phyloP scores from a whole-genome alignment of 2,797 vertebrate species.

The Dicrostonyx torquatus region DNA sequence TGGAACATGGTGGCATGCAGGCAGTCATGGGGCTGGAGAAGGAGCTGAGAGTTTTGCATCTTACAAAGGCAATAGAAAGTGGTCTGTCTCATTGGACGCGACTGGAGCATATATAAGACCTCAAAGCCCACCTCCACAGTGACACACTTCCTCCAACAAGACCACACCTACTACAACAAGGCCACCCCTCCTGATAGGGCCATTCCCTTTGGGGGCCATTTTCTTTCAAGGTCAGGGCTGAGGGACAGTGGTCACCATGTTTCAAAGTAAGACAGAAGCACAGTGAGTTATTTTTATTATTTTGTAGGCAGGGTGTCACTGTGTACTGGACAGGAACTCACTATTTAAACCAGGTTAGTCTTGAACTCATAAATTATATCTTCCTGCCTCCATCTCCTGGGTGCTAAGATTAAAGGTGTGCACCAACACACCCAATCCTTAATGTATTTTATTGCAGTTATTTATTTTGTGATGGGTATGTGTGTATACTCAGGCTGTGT shows the following conservation, averaged over 20 bases:
- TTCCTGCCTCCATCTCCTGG: not conserved
- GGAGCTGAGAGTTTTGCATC: not conserved
- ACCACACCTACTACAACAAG: not conserved
- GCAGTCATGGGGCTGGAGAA: not conserved
- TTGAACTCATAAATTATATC: not conserved
- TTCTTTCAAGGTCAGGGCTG: not conserved
- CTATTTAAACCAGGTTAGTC: not conserved
- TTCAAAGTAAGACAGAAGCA: not conserved
- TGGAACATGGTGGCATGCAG: not conserved
- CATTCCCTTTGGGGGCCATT: not conserved
- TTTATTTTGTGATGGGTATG: not conserved
- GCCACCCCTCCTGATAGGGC: not conserved
- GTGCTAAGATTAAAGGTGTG: not conserved
- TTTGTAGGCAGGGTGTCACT: not conserved
- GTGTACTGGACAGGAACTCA: not conserved
- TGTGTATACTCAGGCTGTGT: not conserved
- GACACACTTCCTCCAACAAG: not conserved
- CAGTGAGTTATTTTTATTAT: not conserved
- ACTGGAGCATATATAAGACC: not conserved
- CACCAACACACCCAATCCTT: not conserved
- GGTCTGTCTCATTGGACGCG: not conserved
- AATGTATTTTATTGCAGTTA: not conserved
- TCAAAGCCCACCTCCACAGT: not conserved
- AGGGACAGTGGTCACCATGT: not conserved
- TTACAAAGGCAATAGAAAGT: not conserved